Percentiles rank a stretch among this genome's conserved stretches.
Conservation (phyloP, 2,888 invertebrate species). For the Herminia tarsipennalis region DNA sequence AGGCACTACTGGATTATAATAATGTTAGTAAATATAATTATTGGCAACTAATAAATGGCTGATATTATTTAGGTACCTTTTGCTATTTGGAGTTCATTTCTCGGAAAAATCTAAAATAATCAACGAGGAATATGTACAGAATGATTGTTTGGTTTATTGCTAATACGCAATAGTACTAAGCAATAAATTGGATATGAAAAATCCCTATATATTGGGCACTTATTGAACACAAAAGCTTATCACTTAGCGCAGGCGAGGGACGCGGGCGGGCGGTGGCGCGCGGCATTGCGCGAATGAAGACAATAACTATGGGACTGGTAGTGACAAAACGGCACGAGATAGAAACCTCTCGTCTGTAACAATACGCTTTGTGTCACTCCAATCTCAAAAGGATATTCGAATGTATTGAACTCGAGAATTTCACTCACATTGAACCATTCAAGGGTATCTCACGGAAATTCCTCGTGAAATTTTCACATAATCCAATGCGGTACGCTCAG, state of each 20-base stretch:
- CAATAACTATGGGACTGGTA: conserved; percentile 63
- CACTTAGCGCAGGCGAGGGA: conserved; percentile 34
- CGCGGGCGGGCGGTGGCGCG: neutral
- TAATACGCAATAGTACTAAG: too few species aligned
- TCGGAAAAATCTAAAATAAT: too few species aligned
- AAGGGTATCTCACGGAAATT: conserved; percentile 60
- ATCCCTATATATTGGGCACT: neutral
- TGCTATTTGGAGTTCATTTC: too few species aligned
- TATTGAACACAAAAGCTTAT: conserved; percentile 28
- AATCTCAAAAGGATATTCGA: conserved; percentile 79
- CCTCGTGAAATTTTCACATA: conserved; percentile 65
- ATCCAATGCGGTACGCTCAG: conserved; percentile 50
- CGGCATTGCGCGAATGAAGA: conserved; percentile 46
- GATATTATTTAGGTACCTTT: too few species aligned
- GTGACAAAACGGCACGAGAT: conserved; percentile 69
- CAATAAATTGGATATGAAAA: too few species aligned
- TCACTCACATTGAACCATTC: conserved; percentile 67
- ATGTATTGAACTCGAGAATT: conserved; percentile 77
- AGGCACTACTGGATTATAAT: too few species aligned
- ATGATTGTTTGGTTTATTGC: too few species aligned
- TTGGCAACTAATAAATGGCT: too few species aligned
- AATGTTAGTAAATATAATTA: too few species aligned
- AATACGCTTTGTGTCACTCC: conserved; percentile 80
- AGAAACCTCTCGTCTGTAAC: conserved; percentile 71
- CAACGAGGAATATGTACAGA: too few species aligned